Percentiles rank a stretch among this genome's conserved stretches.
These are phyloP conservation scores for Anastrepha obliqua DNA, from an alignment of 1,140 invertebrate genomes.

Conservation along the genomic window DNA sequence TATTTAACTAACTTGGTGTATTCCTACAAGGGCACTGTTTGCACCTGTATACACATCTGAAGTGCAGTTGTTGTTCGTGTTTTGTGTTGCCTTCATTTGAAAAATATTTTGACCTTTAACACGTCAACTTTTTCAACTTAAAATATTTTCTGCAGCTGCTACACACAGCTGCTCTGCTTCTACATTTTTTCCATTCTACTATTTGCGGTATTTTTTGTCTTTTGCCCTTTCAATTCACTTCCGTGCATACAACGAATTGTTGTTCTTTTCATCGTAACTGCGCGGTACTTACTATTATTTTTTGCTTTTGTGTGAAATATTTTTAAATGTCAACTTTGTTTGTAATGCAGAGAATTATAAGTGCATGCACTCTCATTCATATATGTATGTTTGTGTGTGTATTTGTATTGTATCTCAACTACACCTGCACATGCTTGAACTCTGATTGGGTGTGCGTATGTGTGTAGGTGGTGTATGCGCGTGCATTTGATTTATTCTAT, in stretches of 20 bases:
- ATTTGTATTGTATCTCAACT: too few relatives aligned
- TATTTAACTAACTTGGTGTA: too few relatives aligned
- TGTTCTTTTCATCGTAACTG: not conserved
- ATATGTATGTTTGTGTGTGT: too few relatives aligned
- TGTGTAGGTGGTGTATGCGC: not conserved
- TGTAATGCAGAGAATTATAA: not conserved
- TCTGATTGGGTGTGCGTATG: too few relatives aligned
- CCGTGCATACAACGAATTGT: not conserved
- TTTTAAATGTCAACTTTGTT: constrained; percentile 17
- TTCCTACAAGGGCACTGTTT: too few relatives aligned
- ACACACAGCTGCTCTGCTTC: not conserved
- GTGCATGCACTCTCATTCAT: not conserved
- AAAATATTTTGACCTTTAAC: constrained; percentile 42
- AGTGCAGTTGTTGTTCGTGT: not conserved
- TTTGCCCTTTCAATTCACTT: constrained; percentile 11
- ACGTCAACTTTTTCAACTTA: constrained; percentile 23
- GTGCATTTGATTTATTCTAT: not conserved
- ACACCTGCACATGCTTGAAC: too few relatives aligned
- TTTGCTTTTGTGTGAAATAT: constrained; percentile 26
- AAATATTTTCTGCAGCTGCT: not conserved
- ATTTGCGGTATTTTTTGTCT: constrained; percentile 22
- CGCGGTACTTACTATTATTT: not conserved
- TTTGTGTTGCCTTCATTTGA: not conserved
- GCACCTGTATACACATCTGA: too few relatives aligned
- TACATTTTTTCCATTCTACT: not conserved